Evolutionary conservation across 1,140 invertebrate genomes (phyloP), one percentile per base, ranked within the genome.

Genomic region (Bombus soroeensis): DNA sequence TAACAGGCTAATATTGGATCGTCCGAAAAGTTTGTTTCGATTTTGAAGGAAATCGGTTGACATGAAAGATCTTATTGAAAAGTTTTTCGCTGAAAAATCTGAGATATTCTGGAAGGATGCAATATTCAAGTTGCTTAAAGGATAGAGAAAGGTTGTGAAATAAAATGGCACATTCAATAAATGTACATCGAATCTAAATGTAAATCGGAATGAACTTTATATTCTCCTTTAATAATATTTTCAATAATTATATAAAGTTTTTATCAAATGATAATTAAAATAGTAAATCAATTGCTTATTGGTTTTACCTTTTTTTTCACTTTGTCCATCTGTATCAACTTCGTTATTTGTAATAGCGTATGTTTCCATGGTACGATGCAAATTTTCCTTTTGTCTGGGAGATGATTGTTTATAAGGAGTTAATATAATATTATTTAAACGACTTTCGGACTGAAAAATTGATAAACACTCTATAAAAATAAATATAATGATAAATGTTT

Each of bases 401-500:
- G 25, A 8, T n/a, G 53, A 37, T 37, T 72, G 5, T 15, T 47
- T 32, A 18, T 34, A 8, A n/a, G 66, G 15, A 37, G 25, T 4
- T 28, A 25, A 62, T 18, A 41, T 18, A 15, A 10, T 34, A 15
- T 9, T 43, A 37, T 13, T 78, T 32, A 84, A 71, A 59, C 1
- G 9, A 71, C 34, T 62, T 18, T 34, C 32, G 5, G 28, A 15
- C 15, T 47, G 22, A 18, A 71, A 77, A 32, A 47, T 4, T 72
- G 18, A 28, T 53, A 71, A 62, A 72, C 47, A 72, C 37, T 79
- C 32, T 32, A n/a, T 34, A 28, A 84, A 34, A 62, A 72, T 25
- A 22, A 71, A 62, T 22, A 71, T 22, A 37, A 84, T 37, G 8
- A 59, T 39, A n/a, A 86, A 70, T n/a, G 32, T 22, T 47, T 82